These are phyloP conservation scores for Pelagia noctiluca DNA, from an alignment of 30 jellyfish, hydroid and myxozoan species.

Conservation along the genomic window DNA sequence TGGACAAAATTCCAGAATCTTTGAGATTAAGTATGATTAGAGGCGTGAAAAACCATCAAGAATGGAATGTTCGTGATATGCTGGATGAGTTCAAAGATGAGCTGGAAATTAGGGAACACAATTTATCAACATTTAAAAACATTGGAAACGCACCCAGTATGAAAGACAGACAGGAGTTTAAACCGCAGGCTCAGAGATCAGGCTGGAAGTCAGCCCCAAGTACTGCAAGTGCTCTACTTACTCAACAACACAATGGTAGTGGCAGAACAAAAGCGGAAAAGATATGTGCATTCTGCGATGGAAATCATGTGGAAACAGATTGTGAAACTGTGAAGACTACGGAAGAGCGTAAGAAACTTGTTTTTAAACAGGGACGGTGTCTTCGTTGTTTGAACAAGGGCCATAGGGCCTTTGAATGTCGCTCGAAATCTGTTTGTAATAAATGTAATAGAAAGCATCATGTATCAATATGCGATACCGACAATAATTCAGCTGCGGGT, in stretches of 20 bases:
- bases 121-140: neutral
- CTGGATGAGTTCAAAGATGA: slow-evolving; percentile 12
- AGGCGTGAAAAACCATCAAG: neutral
- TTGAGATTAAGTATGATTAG: neutral
- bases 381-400: slow-evolving; percentile 34
- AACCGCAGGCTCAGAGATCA: neutral
- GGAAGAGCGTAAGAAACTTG: slow-evolving; percentile 40
- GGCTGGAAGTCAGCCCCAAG: neutral
- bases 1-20: slow-evolving; percentile 25
- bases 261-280: too few relatives aligned
- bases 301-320: slow-evolving; percentile 29
- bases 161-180: neutral
- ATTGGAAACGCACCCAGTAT: neutral
- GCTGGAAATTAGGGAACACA: slow-evolving; percentile 10
- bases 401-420: slow-evolving; percentile 55
- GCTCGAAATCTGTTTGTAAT: neutral
- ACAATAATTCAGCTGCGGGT: neutral
- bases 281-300: slow-evolving; percentile 41
- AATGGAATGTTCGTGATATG: slow-evolving; percentile 15
- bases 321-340: slow-evolving; percentile 4
- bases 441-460: slow-evolving; percentile 52
- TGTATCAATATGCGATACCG: slow-evolving; percentile 37
- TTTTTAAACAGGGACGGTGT: slow-evolving; percentile 43
- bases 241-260: neutral
- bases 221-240: neutral